These are phyloP conservation scores for Scolanthus callimorphus DNA, from an alignment of 92 coral and sea anemone genomes.

Conservation along the genomic window DNA sequence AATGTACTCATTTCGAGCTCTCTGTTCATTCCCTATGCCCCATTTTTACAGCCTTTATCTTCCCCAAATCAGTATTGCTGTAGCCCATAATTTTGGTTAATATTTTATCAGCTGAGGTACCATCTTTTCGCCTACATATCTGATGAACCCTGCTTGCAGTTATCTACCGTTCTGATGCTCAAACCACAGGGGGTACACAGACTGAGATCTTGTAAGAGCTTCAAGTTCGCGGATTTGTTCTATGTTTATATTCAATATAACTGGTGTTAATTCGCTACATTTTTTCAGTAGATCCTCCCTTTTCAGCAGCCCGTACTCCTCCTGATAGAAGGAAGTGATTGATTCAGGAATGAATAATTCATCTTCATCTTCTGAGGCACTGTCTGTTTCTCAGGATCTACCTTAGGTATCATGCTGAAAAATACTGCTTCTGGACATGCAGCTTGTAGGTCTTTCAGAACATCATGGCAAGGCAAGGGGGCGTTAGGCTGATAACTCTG, in stretches of 20 bases:
- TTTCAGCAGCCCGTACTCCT: conserved; percentile 1
- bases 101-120: conserved; percentile 17
- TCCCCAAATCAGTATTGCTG: neutral
- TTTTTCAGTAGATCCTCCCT: neutral
- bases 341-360: conserved; percentile 9
- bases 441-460: conserved; percentile 4
- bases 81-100: conserved; percentile 20
- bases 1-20: conserved; percentile 1
- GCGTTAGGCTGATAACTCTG: neutral
- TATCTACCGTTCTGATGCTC: conserved; percentile 21
- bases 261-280: conserved; percentile 1
- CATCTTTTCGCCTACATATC: neutral
- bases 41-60: neutral
- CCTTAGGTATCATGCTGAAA: conserved; percentile 16
- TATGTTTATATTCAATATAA: too few relatives aligned
- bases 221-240: conserved; percentile 16
- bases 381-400: conserved; percentile 33
- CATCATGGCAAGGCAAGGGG: conserved; percentile 8
- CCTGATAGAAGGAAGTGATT: conserved; percentile 5
- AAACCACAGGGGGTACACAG: conserved; percentile 14
- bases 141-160: conserved; percentile 28
- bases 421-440: conserved; percentile 23
- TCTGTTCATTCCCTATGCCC: conserved; percentile 24
- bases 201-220: conserved; percentile 10
- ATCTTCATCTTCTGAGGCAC: conserved; percentile 34